Conservation (phyloP, 2,888 invertebrate species). For the Drosophila sordidula region DNA sequence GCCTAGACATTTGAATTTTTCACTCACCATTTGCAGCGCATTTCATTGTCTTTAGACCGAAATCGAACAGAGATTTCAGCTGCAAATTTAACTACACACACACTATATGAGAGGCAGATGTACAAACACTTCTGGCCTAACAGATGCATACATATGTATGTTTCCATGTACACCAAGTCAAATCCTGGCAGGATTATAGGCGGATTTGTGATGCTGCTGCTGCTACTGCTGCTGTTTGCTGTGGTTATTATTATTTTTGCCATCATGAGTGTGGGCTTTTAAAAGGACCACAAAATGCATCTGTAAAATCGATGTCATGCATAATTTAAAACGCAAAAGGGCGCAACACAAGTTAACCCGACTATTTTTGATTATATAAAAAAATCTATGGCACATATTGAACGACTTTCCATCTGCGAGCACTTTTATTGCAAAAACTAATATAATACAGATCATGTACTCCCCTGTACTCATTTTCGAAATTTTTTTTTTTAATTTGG, state of each 20-base stretch:
- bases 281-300: slow-evolving; percentile 65
- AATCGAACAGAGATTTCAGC: neutral
- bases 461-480: too few relatives aligned
- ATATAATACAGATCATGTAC: too few relatives aligned
- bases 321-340: slow-evolving; percentile 54
- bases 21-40: neutral
- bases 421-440: too few relatives aligned
- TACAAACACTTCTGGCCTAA: slow-evolving; percentile 8
- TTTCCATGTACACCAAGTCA: slow-evolving; percentile 42
- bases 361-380: neutral
- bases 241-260: slow-evolving; percentile 64
- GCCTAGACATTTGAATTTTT: neutral
- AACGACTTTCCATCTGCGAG: too few relatives aligned
- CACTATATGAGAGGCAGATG: neutral
- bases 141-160: slow-evolving; percentile 11
- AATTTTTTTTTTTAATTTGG: too few relatives aligned
- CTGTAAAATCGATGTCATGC: slow-evolving; percentile 72
- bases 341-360: neutral
- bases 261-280: slow-evolving; percentile 39
- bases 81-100: neutral
- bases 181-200: slow-evolving; percentile 71
- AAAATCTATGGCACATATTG: slow-evolving; percentile 4
- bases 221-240: slow-evolving; percentile 41
- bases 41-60: neutral
- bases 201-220: slow-evolving; percentile 49